phyloP scores from a whole-genome alignment of 37 sponge, comb jelly and placozoan genomes.

The Haliclona indistincta region DNA sequence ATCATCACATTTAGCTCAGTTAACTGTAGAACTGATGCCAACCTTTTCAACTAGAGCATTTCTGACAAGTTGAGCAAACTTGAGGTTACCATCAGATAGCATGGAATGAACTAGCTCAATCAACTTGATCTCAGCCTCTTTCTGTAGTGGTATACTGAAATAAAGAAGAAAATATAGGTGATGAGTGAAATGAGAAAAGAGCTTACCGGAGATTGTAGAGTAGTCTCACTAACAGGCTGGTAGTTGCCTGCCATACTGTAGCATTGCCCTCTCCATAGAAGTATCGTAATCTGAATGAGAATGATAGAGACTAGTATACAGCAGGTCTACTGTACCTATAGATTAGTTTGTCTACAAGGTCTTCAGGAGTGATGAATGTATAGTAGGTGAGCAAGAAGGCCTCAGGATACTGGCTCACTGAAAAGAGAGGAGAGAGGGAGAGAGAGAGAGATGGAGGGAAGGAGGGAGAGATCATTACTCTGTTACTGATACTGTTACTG shows the following conservation, averaged over 20 bases:
- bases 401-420: slow-evolving; percentile 81
- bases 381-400: slow-evolving; percentile 86
- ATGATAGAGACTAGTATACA: neutral
- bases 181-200: neutral
- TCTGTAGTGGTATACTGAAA: slow-evolving; percentile 30
- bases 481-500: neutral
- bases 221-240: slow-evolving; percentile 66
- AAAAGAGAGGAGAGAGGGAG: neutral
- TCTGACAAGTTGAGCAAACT: slow-evolving; percentile 77
- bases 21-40: neutral
- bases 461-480: neutral
- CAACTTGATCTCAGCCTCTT: slow-evolving; percentile 55
- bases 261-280: slow-evolving; percentile 48
- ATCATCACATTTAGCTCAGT: too few species aligned
- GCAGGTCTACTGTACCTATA: slow-evolving; percentile 34
- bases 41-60: slow-evolving; percentile 53
- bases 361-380: slow-evolving; percentile 77
- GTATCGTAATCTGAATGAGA: slow-evolving; percentile 28
- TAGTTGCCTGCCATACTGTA: slow-evolving; percentile 65
- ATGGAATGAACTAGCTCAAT: slow-evolving; percentile 60
- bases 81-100: slow-evolving; percentile 64
- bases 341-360: slow-evolving; percentile 62
- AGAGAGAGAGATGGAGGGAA: neutral
- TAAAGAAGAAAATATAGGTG: neutral
- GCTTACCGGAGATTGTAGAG: slow-evolving; percentile 64